These are phyloP conservation scores for Cataglyphis hispanica DNA, from an alignment of 1,140 invertebrate genomes.

Conservation along the genomic window DNA sequence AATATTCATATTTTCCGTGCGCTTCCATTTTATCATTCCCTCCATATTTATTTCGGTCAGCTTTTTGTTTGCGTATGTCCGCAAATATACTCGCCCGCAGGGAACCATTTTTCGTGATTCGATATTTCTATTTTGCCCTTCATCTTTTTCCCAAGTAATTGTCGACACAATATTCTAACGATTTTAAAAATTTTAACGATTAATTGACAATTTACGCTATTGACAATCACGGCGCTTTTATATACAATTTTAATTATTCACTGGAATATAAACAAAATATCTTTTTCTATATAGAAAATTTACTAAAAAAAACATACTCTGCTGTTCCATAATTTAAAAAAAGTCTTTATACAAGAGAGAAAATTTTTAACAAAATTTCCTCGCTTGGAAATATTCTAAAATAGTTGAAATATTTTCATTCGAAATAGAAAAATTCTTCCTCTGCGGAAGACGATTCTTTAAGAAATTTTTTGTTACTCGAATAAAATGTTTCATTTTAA, in stretches of 20 bases:
- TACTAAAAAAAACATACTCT: not conserved
- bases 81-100: slow-evolving; percentile 22
- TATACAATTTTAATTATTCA: slow-evolving; percentile 16
- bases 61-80: slow-evolving; percentile 39
- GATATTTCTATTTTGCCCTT: not conserved
- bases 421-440: not conserved
- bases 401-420: not conserved
- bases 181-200: slow-evolving; percentile 14
- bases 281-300: not conserved
- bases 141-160: slow-evolving; percentile 21
- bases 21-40: slow-evolving; percentile 7
- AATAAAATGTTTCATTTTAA: not conserved
- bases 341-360: not conserved
- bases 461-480: not conserved
- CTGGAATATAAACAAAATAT: not conserved
- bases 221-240: not conserved
- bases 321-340: not conserved
- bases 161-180: not conserved
- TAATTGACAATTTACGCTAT: slow-evolving; percentile 4
- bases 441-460: not conserved
- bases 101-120: slow-evolving; percentile 35
- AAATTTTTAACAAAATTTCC: not conserved
- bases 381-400: not conserved
- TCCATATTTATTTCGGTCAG: slow-evolving; percentile 14
- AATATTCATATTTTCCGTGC: slow-evolving; percentile 56